Conservation (phyloP, 2,888 invertebrate genomes). For the Toxonevra muliebris region DNA sequence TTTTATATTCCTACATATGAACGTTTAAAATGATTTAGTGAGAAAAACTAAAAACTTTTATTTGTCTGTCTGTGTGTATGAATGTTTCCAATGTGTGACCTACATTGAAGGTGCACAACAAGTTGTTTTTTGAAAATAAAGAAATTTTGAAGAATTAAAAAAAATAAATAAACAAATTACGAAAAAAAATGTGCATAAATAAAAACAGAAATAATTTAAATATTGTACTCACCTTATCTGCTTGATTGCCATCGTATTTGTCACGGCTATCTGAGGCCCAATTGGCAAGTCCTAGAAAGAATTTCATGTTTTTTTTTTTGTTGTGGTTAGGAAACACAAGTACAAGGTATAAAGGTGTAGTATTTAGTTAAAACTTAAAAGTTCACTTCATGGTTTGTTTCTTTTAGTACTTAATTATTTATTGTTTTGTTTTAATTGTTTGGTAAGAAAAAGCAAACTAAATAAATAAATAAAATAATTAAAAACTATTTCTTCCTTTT, state of each 20-base stretch:
- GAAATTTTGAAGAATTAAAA: no score
- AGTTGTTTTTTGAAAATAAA: no score
- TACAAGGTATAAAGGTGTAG: not conserved
- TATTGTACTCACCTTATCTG: constrained; percentile 63
- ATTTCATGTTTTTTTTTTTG: constrained; percentile 46
- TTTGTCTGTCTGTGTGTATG: no score
- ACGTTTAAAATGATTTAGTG: no score
- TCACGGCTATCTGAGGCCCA: constrained; percentile 63
- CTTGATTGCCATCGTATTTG: constrained; percentile 61
- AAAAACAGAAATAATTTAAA: not conserved
- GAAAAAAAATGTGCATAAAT: no score
- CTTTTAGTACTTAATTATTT: not conserved
- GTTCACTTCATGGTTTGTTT: constrained; percentile 11
- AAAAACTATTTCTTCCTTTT: constrained; percentile 7
- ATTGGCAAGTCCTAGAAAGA: constrained; percentile 62
- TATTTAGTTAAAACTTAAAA: not conserved
- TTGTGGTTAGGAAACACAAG: not conserved
- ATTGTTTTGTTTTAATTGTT: constrained; percentile 3
- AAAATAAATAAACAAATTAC: no score
- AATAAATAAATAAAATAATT: no score
- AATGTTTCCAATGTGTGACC: no score
- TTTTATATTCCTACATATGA: no score
- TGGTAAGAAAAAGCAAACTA: no score
- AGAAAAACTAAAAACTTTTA: no score
- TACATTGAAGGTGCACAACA: no score